Percentiles rank a stretch among this genome's conserved stretches.
Evolutionary conservation across 2,888 invertebrate genomes (phyloP).

Genomic region (Bellardia pandia): DNA sequence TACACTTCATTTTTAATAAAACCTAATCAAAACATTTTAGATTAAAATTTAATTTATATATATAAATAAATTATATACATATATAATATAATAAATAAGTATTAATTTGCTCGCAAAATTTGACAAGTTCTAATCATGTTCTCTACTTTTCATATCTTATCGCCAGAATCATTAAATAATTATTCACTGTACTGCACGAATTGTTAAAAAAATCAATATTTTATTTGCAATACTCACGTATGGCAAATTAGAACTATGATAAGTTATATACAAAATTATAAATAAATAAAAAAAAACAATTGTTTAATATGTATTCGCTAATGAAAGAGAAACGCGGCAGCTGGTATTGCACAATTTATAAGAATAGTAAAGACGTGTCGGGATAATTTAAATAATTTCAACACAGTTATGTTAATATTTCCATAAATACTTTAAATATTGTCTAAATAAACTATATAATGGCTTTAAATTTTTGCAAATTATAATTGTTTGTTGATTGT

Average conservation of each 20-base stretch:
- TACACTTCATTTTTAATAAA: too few species aligned
- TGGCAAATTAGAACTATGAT: background rate
- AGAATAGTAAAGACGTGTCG: too few species aligned
- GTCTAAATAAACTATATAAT: background rate
- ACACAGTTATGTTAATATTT: conserved; percentile 11
- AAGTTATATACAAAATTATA: background rate
- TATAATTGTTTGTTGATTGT: too few species aligned
- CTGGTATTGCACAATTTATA: background rate
- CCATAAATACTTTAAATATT: background rate
- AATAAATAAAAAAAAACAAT: background rate
- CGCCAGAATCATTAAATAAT: background rate
- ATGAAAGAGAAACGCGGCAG: background rate
- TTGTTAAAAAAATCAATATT: background rate
- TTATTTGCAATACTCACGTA: too few species aligned
- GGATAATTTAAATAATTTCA: background rate
- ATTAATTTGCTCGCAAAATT: background rate
- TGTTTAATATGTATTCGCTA: background rate
- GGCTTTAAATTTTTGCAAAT: background rate
- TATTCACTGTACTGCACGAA: background rate
- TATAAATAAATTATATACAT: too few species aligned
- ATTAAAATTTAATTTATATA: too few species aligned
- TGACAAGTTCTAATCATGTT: background rate
- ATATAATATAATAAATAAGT: too few species aligned
- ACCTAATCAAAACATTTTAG: too few species aligned
- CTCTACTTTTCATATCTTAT: background rate